phyloP scores from a whole-genome alignment of 2,113 vertebrate genomes.

The Sapajus apella region DNA sequence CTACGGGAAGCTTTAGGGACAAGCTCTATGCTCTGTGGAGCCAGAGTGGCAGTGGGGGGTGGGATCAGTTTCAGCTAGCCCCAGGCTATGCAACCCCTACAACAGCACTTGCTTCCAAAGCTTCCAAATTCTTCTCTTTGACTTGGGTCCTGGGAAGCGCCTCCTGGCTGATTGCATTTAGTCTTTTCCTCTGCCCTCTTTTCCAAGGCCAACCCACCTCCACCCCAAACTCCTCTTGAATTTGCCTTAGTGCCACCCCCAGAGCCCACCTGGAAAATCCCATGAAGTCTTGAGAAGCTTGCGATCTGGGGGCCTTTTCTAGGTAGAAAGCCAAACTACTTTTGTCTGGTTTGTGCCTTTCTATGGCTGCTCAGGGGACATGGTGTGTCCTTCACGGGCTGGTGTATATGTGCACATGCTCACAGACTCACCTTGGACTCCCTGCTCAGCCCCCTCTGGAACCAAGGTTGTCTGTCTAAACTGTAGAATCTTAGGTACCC shows the following conservation, averaged over 20 bases:
- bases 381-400: background rate
- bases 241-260: background rate
- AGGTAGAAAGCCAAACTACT: background rate
- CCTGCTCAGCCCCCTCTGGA: background rate
- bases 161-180: fast-evolving
- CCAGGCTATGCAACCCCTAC: background rate
- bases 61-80: background rate
- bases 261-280: background rate
- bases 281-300: background rate
- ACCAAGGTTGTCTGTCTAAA: background rate
- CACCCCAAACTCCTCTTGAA: background rate
- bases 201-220: background rate
- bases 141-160: background rate
- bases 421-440: background rate
- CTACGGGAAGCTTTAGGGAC: background rate
- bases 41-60: background rate
- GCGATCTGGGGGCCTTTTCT: background rate
- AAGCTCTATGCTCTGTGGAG: background rate
- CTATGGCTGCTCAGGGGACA: background rate
- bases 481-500: background rate
- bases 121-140: background rate
- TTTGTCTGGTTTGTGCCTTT: background rate
- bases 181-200: background rate
- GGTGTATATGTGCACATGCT: background rate
- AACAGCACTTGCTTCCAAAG: background rate